Evolutionary conservation across 2,113 vertebrate genomes (phyloP).

Genomic region (Peromyscus leucopus): DNA sequence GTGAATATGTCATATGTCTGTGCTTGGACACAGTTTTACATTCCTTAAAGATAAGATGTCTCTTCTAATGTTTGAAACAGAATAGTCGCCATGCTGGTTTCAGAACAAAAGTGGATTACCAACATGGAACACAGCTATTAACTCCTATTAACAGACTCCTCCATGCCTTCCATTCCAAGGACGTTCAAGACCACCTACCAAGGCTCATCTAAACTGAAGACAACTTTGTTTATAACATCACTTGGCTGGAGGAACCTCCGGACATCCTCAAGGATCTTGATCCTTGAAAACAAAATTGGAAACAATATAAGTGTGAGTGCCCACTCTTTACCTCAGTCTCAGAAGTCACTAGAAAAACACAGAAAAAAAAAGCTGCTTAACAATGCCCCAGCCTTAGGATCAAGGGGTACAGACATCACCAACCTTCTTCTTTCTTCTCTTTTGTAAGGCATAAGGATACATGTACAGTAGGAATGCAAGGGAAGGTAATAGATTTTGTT

Average conservation of each 20-base stretch:
- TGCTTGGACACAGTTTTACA: not conserved
- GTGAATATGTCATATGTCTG: not conserved
- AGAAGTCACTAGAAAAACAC: not conserved
- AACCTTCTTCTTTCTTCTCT: not conserved
- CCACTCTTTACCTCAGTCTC: not conserved
- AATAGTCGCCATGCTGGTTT: not conserved
- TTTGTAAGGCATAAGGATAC: not conserved
- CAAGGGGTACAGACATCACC: not conserved
- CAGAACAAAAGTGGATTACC: not conserved
- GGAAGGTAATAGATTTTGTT: too few species aligned
- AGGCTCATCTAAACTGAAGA: constrained; percentile 93
- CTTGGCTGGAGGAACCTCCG: constrained; percentile 89
- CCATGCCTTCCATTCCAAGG: not conserved
- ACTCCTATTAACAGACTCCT: not conserved
- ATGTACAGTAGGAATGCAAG: not conserved
- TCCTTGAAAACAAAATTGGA: constrained; percentile 85
- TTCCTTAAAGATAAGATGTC: not conserved
- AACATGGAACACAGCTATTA: not conserved
- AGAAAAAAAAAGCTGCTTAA: not conserved
- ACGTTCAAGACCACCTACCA: constrained; percentile 86
- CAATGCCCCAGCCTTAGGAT: not conserved
- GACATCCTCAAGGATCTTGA: constrained; percentile 94
- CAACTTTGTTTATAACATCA: constrained; percentile 90
- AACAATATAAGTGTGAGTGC: not conserved
- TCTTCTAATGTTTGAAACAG: not conserved